phyloP scores from a whole-genome alignment of 2,888 invertebrate genomes.

The Cryptocephalus moraei region DNA sequence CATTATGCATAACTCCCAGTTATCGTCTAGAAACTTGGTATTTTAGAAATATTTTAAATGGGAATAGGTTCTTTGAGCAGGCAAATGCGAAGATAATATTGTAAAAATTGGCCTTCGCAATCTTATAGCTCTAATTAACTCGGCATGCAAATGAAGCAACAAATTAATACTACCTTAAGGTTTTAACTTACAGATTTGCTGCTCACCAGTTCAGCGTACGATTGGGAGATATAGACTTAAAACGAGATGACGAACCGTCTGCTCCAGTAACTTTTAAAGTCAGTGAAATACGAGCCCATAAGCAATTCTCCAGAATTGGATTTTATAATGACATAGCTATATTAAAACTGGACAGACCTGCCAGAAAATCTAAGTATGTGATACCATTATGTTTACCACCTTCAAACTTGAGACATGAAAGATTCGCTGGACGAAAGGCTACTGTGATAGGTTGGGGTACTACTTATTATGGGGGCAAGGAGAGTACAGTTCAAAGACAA shows the following conservation, averaged over 20 bases:
- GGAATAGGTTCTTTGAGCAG: too few species aligned
- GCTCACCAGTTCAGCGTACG: slow-evolving; percentile 83
- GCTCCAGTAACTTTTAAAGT: slow-evolving; percentile 72
- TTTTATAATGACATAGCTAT: slow-evolving; percentile 91
- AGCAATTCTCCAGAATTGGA: slow-evolving; percentile 79
- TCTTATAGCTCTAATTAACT: too few species aligned
- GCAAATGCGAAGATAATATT: too few species aligned
- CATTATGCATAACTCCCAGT: too few species aligned
- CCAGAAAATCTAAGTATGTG: slow-evolving; percentile 73
- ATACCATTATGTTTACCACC: slow-evolving; percentile 78
- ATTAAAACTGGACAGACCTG: slow-evolving; percentile 63
- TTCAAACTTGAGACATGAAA: slow-evolving; percentile 46
- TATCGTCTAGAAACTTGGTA: too few species aligned
- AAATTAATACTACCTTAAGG: neutral
- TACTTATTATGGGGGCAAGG: slow-evolving; percentile 79
- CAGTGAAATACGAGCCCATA: slow-evolving; percentile 69
- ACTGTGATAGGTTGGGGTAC: slow-evolving; percentile 93
- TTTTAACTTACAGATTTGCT: slow-evolving; percentile 54
- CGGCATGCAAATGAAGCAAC: neutral
- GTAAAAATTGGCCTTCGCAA: too few species aligned
- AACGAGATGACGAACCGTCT: slow-evolving; percentile 75
- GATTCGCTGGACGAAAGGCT: slow-evolving; percentile 63
- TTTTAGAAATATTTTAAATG: too few species aligned
- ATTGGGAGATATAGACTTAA: slow-evolving; percentile 79
- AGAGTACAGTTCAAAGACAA: slow-evolving; percentile 76